Base-by-base conservation (phyloP, 2,888 invertebrate species). In the Eutolmus rufibarbis region DNA sequence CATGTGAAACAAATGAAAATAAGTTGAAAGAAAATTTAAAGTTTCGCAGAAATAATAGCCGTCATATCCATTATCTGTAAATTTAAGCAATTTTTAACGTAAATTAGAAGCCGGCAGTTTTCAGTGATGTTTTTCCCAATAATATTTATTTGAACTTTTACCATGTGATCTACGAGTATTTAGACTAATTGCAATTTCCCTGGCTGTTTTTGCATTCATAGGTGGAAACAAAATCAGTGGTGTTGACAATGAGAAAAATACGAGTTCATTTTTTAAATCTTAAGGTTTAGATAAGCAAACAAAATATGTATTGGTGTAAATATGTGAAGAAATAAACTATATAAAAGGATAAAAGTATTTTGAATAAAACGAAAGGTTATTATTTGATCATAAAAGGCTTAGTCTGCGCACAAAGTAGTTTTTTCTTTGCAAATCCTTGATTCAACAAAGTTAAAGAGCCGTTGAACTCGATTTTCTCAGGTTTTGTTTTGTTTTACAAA, bases 301-400 rank as follows among this genome's bases (percentile, higher is more conserved):
- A 28, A 78, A 51, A 23, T 66, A 79, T 79, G 79, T 79, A 79
- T 79, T 79, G 79, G 51, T 79, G 79, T 79, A 79, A 79, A 79
- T 79, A 79, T 28, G 79, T 79, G 79, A 28, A 79, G 14, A 78
- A 79, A 79, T 79, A 79, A 79, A 78, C 12, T 78, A 79, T 79
- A 78, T 79, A 79, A 51, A 19, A 66, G 4, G 28, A 78, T 51
- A 51, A 46, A 56, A 51, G 46, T 0, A 4, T 51, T 51, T 51
- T 51, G 1, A 4, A 0, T n/a, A 51, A 34, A 34, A 7, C 7
- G 34, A 34, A 34, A 7, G 31, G 31, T 4, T 31, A 2, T 31
- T 31, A 2, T 31, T 31, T 31, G 31, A 31, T 31, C 3, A n/a
- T n/a, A n/a, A 31, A 31, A 31, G 31, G 0, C 3, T 31, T 31